These are phyloP conservation scores for Heteromyza rotundicornis DNA, from an alignment of 2,888 invertebrate species.

Conservation along the genomic window DNA sequence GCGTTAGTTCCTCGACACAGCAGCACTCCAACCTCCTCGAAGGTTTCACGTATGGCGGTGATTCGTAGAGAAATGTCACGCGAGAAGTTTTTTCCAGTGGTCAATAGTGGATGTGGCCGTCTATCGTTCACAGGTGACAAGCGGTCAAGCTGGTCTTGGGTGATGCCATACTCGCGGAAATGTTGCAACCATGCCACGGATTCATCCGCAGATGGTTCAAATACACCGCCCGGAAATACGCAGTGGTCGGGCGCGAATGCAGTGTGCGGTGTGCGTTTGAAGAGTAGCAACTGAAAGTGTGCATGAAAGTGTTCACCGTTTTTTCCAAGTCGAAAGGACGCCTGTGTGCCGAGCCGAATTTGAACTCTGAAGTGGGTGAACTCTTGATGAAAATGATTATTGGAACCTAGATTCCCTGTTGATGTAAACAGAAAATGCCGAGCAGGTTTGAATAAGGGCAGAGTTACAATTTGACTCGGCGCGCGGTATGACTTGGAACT, in stretches of 20 bases:
- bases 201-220: constrained; percentile 71
- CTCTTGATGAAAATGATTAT: too few relatives aligned
- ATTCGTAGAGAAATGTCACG: constrained; percentile 78
- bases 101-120: constrained; percentile 64
- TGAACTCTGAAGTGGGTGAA: too few relatives aligned
- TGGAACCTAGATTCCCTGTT: too few relatives aligned
- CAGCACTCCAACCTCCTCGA: constrained; percentile 87
- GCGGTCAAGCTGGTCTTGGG: constrained; percentile 62
- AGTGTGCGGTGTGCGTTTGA: constrained; percentile 73
- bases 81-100: constrained; percentile 55
- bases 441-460: too few relatives aligned
- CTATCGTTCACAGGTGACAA: constrained; percentile 33
- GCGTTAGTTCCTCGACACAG: constrained; percentile 65
- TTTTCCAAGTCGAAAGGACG: too few relatives aligned
- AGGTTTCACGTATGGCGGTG: constrained; percentile 85
- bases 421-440: too few relatives aligned
- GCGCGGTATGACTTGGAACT: too few relatives aligned
- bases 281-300: constrained; percentile 48
- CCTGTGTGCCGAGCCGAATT: too few relatives aligned
- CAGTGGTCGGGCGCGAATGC: constrained; percentile 78
- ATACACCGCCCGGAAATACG: constrained; percentile 89
- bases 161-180: constrained; percentile 69
- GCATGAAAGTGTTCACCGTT: too few relatives aligned
- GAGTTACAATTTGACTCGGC: too few relatives aligned
- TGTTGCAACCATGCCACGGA: constrained; percentile 73